A percentile compares a stretch with the other conserved stretches of the same genome.
These are phyloP conservation scores for Caerostris darwini DNA, from an alignment of 1,140 invertebrate species.

Conservation along the genomic window DNA sequence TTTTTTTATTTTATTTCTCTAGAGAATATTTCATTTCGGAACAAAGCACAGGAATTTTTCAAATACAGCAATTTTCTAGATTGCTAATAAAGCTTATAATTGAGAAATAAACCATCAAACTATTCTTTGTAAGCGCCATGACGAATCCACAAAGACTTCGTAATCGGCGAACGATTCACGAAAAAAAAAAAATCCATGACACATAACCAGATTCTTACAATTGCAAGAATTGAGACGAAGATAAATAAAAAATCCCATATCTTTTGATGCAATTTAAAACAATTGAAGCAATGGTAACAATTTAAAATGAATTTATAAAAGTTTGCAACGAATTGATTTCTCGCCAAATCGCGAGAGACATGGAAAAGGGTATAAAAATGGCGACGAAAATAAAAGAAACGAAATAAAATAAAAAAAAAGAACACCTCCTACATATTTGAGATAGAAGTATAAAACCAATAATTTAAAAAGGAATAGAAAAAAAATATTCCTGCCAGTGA, in stretches of 20 bases:
- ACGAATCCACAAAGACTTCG: neutral
- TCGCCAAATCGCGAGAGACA: neutral
- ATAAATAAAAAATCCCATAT: neutral
- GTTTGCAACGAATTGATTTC: neutral
- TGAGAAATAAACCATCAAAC: neutral
- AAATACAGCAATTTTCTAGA: neutral
- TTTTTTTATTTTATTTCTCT: too few species aligned
- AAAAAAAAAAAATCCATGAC: neutral
- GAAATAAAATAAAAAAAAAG: neutral
- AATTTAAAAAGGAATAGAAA: slow-evolving; percentile 42
- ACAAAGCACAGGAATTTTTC: too few species aligned
- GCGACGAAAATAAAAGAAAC: neutral
- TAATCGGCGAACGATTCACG: neutral
- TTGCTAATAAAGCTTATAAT: neutral
- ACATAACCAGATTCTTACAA: neutral
- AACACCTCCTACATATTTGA: slow-evolving; percentile 6
- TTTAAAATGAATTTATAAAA: slow-evolving; percentile 55
- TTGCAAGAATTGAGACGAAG: neutral
- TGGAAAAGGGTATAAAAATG: neutral
- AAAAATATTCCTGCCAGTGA: slow-evolving; percentile 8
- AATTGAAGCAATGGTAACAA: slow-evolving; percentile 18
- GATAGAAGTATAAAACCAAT: slow-evolving; percentile 64
- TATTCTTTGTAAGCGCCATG: neutral
- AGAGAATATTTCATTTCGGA: too few species aligned
- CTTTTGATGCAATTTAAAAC: slow-evolving; percentile 29